phyloP scores from a whole-genome alignment of 1,140 invertebrate genomes.

The Lithobius niger region DNA sequence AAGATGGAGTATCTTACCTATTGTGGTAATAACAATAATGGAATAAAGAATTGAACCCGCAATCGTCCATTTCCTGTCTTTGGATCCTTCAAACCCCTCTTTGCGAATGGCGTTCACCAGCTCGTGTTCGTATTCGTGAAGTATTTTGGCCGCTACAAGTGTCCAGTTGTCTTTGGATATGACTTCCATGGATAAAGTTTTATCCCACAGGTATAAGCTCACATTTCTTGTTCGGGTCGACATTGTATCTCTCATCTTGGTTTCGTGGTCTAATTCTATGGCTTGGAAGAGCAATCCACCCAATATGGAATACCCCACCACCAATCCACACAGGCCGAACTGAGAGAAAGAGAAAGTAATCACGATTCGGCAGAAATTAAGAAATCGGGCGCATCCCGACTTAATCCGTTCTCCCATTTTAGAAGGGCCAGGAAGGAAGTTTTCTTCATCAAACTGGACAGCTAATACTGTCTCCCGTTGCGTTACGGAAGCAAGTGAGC shows the following conservation, averaged over 20 bases:
- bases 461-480: too few species aligned
- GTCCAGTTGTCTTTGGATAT: constrained; percentile 61
- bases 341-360: constrained; percentile 70
- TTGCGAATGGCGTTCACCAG: constrained; percentile 71
- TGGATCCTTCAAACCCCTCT: constrained; percentile 85
- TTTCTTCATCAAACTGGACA: too few species aligned
- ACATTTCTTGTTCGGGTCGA: constrained; percentile 53
- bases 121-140: constrained; percentile 57
- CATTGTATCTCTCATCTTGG: constrained; percentile 62
- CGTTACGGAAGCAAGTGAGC: too few species aligned
- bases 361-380: neutral
- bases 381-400: neutral
- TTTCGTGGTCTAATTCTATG: constrained; percentile 59
- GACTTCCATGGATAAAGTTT: constrained; percentile 49
- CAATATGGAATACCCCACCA: constrained; percentile 75
- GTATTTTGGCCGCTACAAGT: constrained; percentile 28
- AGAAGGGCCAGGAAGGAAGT: too few species aligned
- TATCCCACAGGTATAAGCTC: constrained; percentile 60
- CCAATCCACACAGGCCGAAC: constrained; percentile 67
- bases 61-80: constrained; percentile 64
- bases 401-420: too few species aligned
- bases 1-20: too few species aligned
- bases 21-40: constrained; percentile 93
- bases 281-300: constrained; percentile 69
- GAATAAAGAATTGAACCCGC: constrained; percentile 88